Percentiles rank a stretch among this genome's conserved stretches.
Evolutionary conservation across 2,113 vertebrate genomes (phyloP).

Genomic region (Pomatorhinus ruficollis): DNA sequence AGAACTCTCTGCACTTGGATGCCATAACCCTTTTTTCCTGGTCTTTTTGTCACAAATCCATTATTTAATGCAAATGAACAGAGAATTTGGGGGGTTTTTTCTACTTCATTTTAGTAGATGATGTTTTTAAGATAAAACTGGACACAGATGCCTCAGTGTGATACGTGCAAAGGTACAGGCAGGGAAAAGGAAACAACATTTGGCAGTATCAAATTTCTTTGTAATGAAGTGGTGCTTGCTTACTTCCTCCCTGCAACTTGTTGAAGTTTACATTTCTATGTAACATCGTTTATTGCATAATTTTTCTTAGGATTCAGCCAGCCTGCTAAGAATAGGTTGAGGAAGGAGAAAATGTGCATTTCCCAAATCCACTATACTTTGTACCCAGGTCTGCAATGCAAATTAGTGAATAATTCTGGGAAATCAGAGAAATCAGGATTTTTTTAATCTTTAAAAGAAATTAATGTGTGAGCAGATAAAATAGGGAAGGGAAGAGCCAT

Average conservation of each 20-base stretch:
- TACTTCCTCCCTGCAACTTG: neutral
- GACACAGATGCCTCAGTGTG: neutral
- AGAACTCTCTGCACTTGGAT: neutral
- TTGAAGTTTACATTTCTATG: neutral
- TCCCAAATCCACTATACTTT: neutral
- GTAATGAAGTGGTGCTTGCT: neutral
- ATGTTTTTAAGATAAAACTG: neutral
- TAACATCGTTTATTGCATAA: neutral
- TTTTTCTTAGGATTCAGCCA: neutral
- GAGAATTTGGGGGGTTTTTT: accelerated
- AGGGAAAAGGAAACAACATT: neutral
- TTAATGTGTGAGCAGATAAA: neutral
- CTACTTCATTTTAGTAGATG: neutral
- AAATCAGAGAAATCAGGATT: neutral
- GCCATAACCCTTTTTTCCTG: neutral
- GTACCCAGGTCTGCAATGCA: neutral
- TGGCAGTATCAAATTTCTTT: neutral
- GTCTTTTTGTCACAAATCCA: neutral
- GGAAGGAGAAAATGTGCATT: neutral
- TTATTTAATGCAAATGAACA: neutral
- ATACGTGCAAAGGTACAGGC: neutral
- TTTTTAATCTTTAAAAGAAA: neutral
- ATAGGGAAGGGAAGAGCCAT: neutral
- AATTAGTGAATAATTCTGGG: neutral
- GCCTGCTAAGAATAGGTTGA: neutral